Evolutionary conservation across 2,113 vertebrate genomes (phyloP).

Genomic region (Orycteropus afer): DNA sequence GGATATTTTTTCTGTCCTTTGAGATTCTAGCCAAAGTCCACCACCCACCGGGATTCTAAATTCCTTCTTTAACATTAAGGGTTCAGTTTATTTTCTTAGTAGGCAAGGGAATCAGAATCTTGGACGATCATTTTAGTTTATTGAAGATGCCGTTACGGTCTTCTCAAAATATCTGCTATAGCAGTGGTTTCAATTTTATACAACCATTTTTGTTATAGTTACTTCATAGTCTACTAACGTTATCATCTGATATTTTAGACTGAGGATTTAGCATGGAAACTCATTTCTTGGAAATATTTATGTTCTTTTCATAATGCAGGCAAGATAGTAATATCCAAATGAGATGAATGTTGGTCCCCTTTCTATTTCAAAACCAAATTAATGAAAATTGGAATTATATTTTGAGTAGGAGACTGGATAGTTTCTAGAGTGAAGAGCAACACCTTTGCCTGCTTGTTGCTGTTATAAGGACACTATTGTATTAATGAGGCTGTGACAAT

Average conservation of each 20-base stretch:
- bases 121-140: neutral
- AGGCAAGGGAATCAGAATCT: neutral
- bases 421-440: neutral
- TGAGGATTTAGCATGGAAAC: neutral
- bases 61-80: neutral
- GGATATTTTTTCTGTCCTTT: neutral
- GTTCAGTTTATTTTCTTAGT: neutral
- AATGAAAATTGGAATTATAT: neutral
- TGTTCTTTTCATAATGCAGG: neutral
- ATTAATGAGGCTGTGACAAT: neutral
- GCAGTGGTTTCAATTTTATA: neutral
- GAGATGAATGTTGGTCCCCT: neutral
- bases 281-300: slow-evolving; percentile 1
- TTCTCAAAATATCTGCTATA: neutral
- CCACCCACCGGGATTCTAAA: neutral
- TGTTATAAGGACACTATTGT: neutral
- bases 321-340: neutral
- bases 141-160: neutral
- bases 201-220: neutral
- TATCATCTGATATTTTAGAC: neutral
- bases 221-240: neutral
- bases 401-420: neutral
- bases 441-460: neutral
- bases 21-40: neutral
- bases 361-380: slow-evolving; percentile 43